Evolutionary conservation across 2,797 vertebrate genomes (phyloP).

Genomic region (Avahi laniger): DNA sequence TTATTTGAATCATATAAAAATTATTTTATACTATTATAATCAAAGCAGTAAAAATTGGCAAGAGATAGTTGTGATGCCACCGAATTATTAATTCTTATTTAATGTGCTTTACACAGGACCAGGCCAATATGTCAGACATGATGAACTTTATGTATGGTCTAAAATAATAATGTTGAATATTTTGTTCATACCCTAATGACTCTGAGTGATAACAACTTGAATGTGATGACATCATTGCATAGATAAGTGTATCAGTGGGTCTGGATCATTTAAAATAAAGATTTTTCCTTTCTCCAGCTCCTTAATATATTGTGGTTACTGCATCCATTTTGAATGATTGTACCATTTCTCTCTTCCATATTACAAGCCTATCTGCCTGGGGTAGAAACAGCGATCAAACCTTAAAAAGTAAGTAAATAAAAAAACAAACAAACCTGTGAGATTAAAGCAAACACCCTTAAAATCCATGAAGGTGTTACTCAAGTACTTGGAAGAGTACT

Average conservation of each 20-base stretch:
- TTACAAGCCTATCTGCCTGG: background rate
- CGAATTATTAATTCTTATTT: background rate
- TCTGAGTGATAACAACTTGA: background rate
- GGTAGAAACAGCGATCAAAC: background rate
- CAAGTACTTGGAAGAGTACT: background rate
- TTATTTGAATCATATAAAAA: background rate
- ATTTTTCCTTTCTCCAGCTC: background rate
- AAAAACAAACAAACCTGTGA: too few species aligned
- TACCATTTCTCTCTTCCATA: background rate
- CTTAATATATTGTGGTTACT: background rate
- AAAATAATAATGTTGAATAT: background rate
- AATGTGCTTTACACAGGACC: background rate
- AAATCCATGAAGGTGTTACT: too few species aligned
- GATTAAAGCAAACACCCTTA: too few species aligned
- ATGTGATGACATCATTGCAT: background rate
- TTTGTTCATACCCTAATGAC: background rate
- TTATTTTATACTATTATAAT: background rate
- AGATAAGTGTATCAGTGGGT: background rate
- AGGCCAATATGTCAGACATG: background rate
- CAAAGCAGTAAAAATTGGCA: background rate
- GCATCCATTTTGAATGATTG: background rate
- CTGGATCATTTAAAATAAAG: background rate
- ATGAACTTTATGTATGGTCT: background rate
- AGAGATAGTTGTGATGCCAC: background rate
- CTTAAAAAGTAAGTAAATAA: background rate